Percentiles rank a stretch among this genome's conserved stretches.
Evolutionary conservation across 2,888 invertebrate genomes (phyloP).

Genomic region (Drosophila algonquin): DNA sequence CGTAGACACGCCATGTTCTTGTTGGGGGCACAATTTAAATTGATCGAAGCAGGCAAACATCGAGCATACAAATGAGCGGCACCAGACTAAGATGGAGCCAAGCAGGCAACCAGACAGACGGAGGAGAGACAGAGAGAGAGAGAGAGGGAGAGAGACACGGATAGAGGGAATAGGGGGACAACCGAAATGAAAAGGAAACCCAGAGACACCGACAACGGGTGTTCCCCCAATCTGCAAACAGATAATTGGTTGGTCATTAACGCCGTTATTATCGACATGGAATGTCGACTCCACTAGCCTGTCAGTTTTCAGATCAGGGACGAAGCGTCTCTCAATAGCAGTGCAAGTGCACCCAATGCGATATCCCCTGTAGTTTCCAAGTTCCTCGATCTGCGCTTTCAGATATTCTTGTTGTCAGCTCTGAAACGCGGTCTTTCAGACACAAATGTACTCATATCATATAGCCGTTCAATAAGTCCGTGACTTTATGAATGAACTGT

Average conservation of each 20-base stretch:
- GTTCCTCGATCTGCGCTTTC: neutral
- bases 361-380: no score
- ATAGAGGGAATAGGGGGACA: neutral
- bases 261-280: constrained; percentile 61
- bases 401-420: neutral
- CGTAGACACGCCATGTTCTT: constrained; percentile 7
- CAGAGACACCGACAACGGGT: constrained; percentile 10
- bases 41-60: constrained; percentile 14
- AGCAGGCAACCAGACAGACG: neutral
- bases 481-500: no score
- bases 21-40: constrained; percentile 25
- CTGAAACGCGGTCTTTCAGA: no score
- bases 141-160: neutral
- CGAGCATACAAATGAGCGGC: constrained; percentile 59
- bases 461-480: no score
- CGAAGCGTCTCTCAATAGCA: neutral
- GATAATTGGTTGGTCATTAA: constrained; percentile 50
- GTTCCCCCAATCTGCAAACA: neutral
- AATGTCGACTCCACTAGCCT: constrained; percentile 9
- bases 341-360: no score
- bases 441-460: no score
- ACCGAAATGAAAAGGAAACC: constrained; percentile 41
- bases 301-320: neutral
- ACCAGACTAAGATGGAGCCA: neutral
- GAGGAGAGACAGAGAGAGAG: no score